Evolutionary conservation across 2,888 invertebrate genomes (phyloP).

Genomic region (Aporophyla lueneburgensis): DNA sequence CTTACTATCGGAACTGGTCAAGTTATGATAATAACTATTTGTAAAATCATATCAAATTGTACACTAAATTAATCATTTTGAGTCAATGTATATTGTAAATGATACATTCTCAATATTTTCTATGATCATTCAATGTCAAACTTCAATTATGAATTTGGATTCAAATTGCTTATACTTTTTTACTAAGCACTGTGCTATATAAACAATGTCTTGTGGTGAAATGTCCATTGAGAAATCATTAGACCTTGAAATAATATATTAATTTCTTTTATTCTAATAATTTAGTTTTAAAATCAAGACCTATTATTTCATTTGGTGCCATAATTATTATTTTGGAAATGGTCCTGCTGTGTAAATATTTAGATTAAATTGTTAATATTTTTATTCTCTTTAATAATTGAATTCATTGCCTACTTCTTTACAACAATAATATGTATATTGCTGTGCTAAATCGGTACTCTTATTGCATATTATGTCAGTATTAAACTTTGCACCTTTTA

Average conservation of each 20-base stretch:
- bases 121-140: slow-evolving; percentile 62
- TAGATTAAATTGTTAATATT: slow-evolving; percentile 65
- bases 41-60: slow-evolving; percentile 79
- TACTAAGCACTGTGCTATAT: slow-evolving; percentile 56
- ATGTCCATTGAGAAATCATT: slow-evolving; percentile 56
- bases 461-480: slow-evolving; percentile 67
- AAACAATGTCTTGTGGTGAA: slow-evolving; percentile 70
- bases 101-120: slow-evolving; percentile 66
- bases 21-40: slow-evolving; percentile 61
- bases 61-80: slow-evolving; percentile 69
- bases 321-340: slow-evolving; percentile 74
- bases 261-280: slow-evolving; percentile 37
- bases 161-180: slow-evolving; percentile 60
- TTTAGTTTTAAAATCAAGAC: slow-evolving; percentile 56
- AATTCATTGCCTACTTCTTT: slow-evolving; percentile 61
- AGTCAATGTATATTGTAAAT: slow-evolving; percentile 69
- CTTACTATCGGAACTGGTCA: slow-evolving; percentile 60
- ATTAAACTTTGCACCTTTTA: slow-evolving; percentile 69
- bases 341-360: slow-evolving; percentile 73
- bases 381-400: slow-evolving; percentile 52
- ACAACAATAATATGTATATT: slow-evolving; percentile 47
- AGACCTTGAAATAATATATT: slow-evolving; percentile 33
- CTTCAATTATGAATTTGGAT: slow-evolving; percentile 56
- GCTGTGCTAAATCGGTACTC: slow-evolving; percentile 60
- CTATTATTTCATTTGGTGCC: slow-evolving; percentile 79